Evolutionary conservation across 1,140 invertebrate species (phyloP).

Genomic region (Zaprionus vittiger): DNA sequence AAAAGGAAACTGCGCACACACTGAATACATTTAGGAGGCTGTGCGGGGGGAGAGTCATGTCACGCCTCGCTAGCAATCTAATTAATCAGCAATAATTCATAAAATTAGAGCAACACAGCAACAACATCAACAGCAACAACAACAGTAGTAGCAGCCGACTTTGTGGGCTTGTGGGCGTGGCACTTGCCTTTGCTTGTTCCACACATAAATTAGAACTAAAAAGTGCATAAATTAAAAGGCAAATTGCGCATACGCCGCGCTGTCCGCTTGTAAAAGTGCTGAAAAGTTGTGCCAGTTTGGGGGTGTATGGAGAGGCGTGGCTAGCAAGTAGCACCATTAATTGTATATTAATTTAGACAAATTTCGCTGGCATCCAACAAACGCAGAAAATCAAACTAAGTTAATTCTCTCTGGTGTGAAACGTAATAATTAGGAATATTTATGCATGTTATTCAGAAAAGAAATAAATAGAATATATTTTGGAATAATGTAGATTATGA

Average conservation of each 20-base stretch:
- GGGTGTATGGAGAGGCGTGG: not conserved
- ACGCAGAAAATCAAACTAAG: not conserved
- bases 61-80: slow-evolving; percentile 55
- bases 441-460: too few relatives aligned
- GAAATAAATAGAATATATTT: too few relatives aligned
- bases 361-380: slow-evolving; percentile 39
- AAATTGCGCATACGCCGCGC: slow-evolving; percentile 45
- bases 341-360: slow-evolving; percentile 63
- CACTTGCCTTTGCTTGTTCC: slow-evolving; percentile 38
- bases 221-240: slow-evolving; percentile 61
- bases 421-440: not conserved
- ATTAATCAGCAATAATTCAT: slow-evolving; percentile 70
- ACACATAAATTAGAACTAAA: slow-evolving; percentile 61
- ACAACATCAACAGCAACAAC: slow-evolving; percentile 11
- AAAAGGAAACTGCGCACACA: slow-evolving; percentile 33
- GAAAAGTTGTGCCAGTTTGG: slow-evolving; percentile 19
- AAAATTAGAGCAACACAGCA: slow-evolving; percentile 58
- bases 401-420: not conserved
- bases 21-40: slow-evolving; percentile 50
- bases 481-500: too few relatives aligned
- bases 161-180: slow-evolving; percentile 33
- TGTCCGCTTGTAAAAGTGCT: slow-evolving; percentile 25
- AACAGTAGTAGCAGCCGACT: not conserved
- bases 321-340: slow-evolving; percentile 53
- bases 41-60: slow-evolving; percentile 11